A percentile compares a stretch with the other conserved stretches of the same genome.
Evolutionary conservation across 2,888 invertebrate species (phyloP).

Genomic region (Nemotelus nigrinus): DNA sequence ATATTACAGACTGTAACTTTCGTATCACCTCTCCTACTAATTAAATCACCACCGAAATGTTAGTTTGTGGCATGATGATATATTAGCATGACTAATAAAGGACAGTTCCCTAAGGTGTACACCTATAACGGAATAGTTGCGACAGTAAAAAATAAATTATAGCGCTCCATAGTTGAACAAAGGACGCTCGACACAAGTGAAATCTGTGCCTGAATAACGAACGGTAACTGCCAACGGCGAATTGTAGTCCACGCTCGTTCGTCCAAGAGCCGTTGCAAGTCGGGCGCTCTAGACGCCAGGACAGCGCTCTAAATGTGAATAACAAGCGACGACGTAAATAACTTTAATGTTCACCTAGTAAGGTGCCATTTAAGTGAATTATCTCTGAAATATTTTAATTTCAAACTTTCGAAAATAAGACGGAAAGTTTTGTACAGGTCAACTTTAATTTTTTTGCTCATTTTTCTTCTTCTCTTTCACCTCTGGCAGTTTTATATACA

Average conservation of each 20-base stretch:
- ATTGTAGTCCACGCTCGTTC: background rate
- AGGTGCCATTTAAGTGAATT: slow-evolving; percentile 48
- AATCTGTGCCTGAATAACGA: slow-evolving; percentile 1
- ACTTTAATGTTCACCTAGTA: slow-evolving; percentile 47
- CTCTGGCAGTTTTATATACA: slow-evolving; percentile 8
- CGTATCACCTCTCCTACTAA: background rate
- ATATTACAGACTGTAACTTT: too few species aligned
- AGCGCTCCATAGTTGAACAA: background rate
- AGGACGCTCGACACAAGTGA: slow-evolving; percentile 7
- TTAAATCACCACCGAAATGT: slow-evolving; percentile 33
- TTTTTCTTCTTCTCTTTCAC: background rate
- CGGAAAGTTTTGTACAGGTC: slow-evolving; percentile 16
- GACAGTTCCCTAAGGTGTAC: background rate
- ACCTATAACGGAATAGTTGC: slow-evolving; percentile 16
- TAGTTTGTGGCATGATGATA: slow-evolving; percentile 24
- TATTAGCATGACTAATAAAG: slow-evolving; percentile 34
- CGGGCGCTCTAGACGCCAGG: background rate
- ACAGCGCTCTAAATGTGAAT: background rate
- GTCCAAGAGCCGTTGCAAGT: background rate
- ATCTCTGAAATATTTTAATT: slow-evolving; percentile 48
- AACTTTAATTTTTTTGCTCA: background rate
- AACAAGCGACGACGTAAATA: slow-evolving; percentile 40
- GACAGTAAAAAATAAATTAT: slow-evolving; percentile 38
- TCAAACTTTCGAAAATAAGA: slow-evolving; percentile 33
- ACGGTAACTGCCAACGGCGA: slow-evolving; percentile 12